Conservation (phyloP, 2,888 invertebrate species). For the Physocephala rufipes region DNA sequence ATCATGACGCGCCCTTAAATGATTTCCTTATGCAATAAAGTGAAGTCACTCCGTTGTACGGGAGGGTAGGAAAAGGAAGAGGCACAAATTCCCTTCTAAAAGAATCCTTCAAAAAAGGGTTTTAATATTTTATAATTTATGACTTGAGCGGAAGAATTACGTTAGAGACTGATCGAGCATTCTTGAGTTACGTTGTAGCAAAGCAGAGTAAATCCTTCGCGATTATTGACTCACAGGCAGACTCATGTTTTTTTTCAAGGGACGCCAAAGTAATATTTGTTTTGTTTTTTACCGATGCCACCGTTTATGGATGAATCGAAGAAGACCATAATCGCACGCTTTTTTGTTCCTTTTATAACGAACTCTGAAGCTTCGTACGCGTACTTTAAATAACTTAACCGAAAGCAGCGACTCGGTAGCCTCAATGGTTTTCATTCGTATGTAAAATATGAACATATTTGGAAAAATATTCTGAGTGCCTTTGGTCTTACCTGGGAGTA, state of each 20-base stretch:
- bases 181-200: not conserved
- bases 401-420: not conserved
- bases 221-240: no score
- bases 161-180: slow-evolving; percentile 47
- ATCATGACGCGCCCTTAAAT: slow-evolving; percentile 18
- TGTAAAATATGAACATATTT: not conserved
- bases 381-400: not conserved
- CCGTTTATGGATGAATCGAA: no score
- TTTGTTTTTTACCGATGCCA: no score
- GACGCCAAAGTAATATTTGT: no score
- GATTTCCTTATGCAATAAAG: slow-evolving; percentile 14
- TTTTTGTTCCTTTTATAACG: no score
- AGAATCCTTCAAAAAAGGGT: slow-evolving; percentile 47
- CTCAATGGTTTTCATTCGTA: not conserved
- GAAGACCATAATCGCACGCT: no score
- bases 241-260: no score
- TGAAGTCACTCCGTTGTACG: not conserved
- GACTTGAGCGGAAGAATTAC: slow-evolving; percentile 55
- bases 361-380: not conserved
- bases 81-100: not conserved
- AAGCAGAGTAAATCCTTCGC: not conserved
- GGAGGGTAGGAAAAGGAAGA: not conserved
- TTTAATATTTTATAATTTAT: slow-evolving; percentile 59
- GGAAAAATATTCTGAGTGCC: not conserved
- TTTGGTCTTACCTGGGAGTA: no score